phyloP scores from a whole-genome alignment of 23 tunicate species.

The Oikopleura dioica region DNA sequence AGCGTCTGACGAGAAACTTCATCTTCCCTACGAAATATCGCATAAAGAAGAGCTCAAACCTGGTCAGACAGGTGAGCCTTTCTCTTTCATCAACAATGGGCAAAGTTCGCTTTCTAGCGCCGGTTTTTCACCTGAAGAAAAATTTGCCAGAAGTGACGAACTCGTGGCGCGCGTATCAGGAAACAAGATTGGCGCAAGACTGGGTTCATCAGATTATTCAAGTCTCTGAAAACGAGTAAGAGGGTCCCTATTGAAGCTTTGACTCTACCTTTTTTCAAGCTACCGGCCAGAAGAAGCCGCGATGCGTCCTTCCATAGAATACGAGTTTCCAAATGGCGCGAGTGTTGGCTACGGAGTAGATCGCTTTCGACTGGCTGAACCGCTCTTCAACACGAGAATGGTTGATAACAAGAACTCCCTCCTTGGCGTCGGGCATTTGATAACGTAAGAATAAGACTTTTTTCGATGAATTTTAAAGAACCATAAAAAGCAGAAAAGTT shows the following conservation, averaged over 20 bases:
- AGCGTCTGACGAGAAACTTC: not conserved
- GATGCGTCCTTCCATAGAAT: not conserved
- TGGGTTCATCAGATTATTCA: not conserved
- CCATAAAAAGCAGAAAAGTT: too few relatives aligned
- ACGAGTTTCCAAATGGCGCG: not conserved
- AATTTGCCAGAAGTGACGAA: not conserved
- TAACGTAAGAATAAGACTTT: too few relatives aligned
- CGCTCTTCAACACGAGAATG: not conserved
- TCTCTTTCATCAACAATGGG: not conserved
- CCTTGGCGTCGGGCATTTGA: not conserved
- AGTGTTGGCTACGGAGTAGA: not conserved
- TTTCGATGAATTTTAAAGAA: too few relatives aligned
- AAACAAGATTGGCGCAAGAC: not conserved
- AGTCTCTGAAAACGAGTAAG: not conserved
- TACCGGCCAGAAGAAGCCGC: not conserved
- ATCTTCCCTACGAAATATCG: not conserved
- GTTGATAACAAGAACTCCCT: not conserved
- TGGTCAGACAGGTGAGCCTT: not conserved
- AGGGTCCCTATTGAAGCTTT: not conserved
- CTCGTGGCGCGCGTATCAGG: not conserved
- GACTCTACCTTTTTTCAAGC: not conserved
- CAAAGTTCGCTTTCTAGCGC: not conserved
- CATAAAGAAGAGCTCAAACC: not conserved
- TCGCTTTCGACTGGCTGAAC: not conserved
- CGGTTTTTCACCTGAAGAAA: not conserved